Conservation (phyloP, 2,113 vertebrate genomes). For the Arenaria interpres region DNA sequence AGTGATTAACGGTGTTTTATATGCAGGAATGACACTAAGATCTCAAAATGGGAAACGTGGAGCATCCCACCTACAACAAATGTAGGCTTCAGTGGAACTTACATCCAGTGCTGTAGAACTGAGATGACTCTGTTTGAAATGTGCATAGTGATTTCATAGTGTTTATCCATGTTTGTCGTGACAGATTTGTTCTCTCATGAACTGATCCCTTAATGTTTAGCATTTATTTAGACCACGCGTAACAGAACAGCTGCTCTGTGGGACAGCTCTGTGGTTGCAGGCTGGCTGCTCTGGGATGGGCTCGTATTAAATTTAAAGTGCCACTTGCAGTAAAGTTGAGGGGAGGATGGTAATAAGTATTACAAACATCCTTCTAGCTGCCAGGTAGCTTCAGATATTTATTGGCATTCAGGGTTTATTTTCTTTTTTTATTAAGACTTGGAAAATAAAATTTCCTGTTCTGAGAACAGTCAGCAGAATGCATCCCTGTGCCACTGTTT, state of each 20-base stretch:
- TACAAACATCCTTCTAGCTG: background rate
- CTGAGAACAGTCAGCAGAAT: background rate
- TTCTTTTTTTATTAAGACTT: conserved; percentile 1
- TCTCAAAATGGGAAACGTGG: background rate
- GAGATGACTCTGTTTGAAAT: conserved; percentile 11
- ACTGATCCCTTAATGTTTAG: conserved; percentile 1
- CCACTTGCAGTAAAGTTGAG: background rate
- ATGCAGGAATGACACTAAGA: background rate
- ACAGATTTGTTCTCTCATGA: conserved; percentile 19
- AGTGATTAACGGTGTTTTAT: background rate
- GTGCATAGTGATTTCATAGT: conserved; percentile 6
- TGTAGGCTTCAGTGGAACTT: background rate
- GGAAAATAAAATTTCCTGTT: background rate
- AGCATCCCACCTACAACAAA: background rate
- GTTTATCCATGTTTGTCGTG: conserved; percentile 33
- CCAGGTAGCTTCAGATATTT: conserved; percentile 6
- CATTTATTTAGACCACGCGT: background rate
- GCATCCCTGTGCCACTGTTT: background rate
- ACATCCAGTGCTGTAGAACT: background rate
- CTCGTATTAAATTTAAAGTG: background rate
- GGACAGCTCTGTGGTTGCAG: background rate
- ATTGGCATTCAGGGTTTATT: conserved; percentile 1
- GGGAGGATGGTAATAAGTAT: background rate
- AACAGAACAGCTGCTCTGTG: conserved; percentile 17
- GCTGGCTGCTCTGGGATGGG: background rate